Conservation (phyloP, 2,797 vertebrate species). For the Tamandua tetradactyla region DNA sequence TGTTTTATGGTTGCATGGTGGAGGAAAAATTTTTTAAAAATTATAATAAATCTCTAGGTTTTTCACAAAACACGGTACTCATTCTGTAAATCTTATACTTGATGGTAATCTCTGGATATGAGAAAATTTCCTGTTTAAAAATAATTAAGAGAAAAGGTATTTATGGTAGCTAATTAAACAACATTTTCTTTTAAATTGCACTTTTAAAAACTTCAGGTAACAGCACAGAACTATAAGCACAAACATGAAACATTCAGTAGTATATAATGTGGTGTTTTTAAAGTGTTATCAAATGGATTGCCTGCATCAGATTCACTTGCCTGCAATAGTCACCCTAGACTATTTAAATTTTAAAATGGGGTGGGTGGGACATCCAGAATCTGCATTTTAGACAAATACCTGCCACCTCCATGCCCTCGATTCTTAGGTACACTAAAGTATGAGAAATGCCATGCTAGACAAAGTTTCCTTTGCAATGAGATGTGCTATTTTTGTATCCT, state of each 20-base stretch:
- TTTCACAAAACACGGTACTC: not conserved
- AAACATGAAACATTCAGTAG: not conserved
- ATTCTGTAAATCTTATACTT: slow-evolving; percentile 15
- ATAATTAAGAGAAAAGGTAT: slow-evolving; percentile 14
- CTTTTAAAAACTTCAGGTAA: not conserved
- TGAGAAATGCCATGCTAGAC: not conserved
- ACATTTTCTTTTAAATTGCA: slow-evolving; percentile 30
- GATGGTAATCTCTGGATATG: slow-evolving; percentile 27
- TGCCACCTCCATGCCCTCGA: too few relatives aligned
- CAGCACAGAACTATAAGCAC: not conserved
- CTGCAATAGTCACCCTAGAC: not conserved
- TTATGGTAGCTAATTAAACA: slow-evolving; percentile 27
- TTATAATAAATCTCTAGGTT: slow-evolving; percentile 9
- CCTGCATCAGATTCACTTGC: not conserved
- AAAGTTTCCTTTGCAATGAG: not conserved
- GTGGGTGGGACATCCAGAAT: not conserved
- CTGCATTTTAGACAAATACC: not conserved
- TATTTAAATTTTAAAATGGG: not conserved
- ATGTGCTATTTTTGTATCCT: not conserved
- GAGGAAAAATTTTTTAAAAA: too few relatives aligned
- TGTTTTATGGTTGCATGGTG: not conserved
- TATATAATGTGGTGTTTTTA: slow-evolving; percentile 41
- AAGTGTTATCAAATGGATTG: not conserved
- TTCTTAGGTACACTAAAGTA: not conserved
- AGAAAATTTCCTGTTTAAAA: slow-evolving; percentile 54